Conservation (phyloP, 2,888 invertebrate genomes). For the Dichetophora obliterata region DNA sequence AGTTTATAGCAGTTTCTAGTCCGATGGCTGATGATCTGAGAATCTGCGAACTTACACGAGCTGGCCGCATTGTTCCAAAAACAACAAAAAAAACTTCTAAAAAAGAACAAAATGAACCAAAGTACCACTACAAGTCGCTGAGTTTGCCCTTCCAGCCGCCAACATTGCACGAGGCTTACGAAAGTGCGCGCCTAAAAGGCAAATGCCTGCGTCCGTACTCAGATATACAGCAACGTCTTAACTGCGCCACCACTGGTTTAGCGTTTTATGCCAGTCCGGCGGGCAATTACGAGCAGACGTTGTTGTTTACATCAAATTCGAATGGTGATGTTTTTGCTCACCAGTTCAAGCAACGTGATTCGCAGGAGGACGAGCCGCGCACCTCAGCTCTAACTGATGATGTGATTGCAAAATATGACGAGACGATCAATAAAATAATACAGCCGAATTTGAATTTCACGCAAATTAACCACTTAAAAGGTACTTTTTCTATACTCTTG, state of each 20-base stretch:
- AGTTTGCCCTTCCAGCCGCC: constrained; percentile 61
- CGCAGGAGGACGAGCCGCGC: constrained; percentile 43
- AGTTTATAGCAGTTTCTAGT: constrained; percentile 59
- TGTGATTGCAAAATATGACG: constrained; percentile 53
- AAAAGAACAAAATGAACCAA: not conserved
- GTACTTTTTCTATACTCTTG: constrained; percentile 25
- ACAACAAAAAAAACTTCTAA: constrained; percentile 26
- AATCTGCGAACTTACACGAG: constrained; percentile 57
- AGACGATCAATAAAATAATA: constrained; percentile 47
- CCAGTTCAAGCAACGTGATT: constrained; percentile 44
- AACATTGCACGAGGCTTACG: constrained; percentile 55
- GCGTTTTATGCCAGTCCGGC: constrained; percentile 49
- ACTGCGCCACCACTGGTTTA: constrained; percentile 60
- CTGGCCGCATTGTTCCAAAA: constrained; percentile 12
- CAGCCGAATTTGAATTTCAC: constrained; percentile 52
- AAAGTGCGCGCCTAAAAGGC: constrained; percentile 52
- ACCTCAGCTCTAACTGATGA: constrained; percentile 51
- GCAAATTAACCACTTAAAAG: constrained; percentile 51
- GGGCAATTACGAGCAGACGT: constrained; percentile 48
- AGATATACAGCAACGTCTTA: constrained; percentile 57
- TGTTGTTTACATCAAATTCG: constrained; percentile 60
- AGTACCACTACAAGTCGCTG: constrained; percentile 52
- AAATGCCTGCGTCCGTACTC: constrained; percentile 54
- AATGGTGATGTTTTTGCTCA: constrained; percentile 61
- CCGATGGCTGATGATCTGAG: constrained; percentile 57